These are phyloP conservation scores for Diploscapter pachys DNA, from an alignment of 1,140 invertebrate species.

Conservation along the genomic window DNA sequence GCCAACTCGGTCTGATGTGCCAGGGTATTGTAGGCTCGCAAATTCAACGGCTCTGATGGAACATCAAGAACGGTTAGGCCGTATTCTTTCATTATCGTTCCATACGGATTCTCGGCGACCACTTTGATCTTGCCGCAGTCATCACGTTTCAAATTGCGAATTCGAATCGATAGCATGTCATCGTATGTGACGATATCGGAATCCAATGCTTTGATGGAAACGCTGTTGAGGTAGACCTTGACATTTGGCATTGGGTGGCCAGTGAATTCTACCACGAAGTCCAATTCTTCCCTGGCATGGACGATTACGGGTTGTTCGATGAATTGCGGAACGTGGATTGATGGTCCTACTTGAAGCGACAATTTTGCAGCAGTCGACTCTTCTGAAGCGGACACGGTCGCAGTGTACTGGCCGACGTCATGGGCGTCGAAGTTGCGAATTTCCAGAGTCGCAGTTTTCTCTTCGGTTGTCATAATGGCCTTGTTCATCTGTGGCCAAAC, in stretches of 20 bases:
- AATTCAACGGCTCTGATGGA: conserved; percentile 41
- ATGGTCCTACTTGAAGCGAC: conserved; percentile 42
- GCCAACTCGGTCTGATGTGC: conserved; percentile 37
- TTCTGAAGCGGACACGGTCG: conserved; percentile 37
- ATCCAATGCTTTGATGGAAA: conserved; percentile 18
- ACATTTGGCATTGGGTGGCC: conserved; percentile 35
- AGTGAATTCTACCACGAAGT: conserved; percentile 38
- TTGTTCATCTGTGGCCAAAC: conserved; percentile 50
- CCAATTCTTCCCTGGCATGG: conserved; percentile 47
- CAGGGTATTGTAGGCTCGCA: conserved; percentile 35
- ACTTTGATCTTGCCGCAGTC: conserved; percentile 36
- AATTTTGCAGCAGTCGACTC: conserved; percentile 42
- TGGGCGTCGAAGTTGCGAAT: conserved; percentile 53
- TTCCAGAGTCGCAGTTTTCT: conserved; percentile 38
- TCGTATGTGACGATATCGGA: conserved; percentile 32
- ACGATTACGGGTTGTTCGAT: conserved; percentile 34
- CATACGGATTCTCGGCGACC: conserved; percentile 39
- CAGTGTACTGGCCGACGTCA: conserved; percentile 49
- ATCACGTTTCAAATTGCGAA: conserved; percentile 25
- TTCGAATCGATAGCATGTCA: conserved; percentile 26
- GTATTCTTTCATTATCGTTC: conserved; percentile 39
- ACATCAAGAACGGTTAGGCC: conserved; percentile 47
- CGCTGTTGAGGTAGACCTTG: conserved; percentile 26
- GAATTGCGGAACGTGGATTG: conserved; percentile 30
- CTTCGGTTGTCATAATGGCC: conserved; percentile 44